phyloP scores from a whole-genome alignment of 2,797 vertebrate species.

The Dendrocincla fuliginosa region DNA sequence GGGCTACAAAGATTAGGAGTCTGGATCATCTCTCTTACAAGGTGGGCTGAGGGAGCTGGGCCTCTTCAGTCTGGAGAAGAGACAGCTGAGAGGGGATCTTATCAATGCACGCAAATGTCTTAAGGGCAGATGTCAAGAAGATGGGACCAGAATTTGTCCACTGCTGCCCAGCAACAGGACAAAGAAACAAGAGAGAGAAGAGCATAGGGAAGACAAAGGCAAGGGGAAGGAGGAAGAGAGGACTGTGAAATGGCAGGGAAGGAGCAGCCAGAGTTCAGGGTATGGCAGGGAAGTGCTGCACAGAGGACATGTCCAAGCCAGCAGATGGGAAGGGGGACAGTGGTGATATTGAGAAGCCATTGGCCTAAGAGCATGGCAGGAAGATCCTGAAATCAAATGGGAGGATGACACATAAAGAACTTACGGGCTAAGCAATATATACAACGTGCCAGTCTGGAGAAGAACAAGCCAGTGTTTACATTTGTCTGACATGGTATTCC shows the following conservation, averaged over 20 bases:
- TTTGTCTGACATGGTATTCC: neutral
- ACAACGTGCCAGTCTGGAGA: neutral
- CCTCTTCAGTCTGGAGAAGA: neutral
- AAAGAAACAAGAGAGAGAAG: neutral
- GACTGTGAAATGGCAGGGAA: neutral
- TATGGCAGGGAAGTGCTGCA: neutral
- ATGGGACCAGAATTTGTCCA: neutral
- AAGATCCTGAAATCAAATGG: neutral
- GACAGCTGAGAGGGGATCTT: neutral
- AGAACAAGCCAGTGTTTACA: neutral
- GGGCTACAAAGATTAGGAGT: neutral
- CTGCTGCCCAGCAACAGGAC: neutral
- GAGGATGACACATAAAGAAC: neutral
- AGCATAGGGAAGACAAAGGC: neutral
- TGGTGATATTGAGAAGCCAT: neutral
- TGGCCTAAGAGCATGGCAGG: accelerated
- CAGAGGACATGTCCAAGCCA: neutral
- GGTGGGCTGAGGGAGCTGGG: neutral
- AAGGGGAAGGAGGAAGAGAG: neutral
- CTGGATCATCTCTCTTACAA: neutral
- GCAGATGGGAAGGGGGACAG: accelerated
- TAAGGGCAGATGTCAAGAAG: neutral
- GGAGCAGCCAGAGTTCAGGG: neutral
- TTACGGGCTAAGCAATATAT: neutral
- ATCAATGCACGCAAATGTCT: neutral